Base-by-base conservation (phyloP, 2,113 vertebrate species). In the Lanius collurio region DNA sequence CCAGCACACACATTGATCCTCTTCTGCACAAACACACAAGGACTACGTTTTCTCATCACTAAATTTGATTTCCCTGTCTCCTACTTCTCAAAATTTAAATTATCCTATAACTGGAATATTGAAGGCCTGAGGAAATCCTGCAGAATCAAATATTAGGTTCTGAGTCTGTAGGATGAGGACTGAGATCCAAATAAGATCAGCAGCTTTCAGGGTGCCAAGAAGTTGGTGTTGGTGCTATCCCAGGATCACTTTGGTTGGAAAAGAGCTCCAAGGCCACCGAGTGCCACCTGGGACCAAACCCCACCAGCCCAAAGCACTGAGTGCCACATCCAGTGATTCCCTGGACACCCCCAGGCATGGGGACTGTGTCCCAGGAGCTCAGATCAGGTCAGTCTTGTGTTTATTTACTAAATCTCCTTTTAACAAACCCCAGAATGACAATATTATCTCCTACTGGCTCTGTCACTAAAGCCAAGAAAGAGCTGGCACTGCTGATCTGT, bases 241-340 rank as follows among this genome's bases (percentile, higher is more conserved):
- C 67, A 37, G 59, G 14, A 57, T 23, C 9, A 15, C 5, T 33
- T 7, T 1, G 67, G 59, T 5, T 50, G 59, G 67, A 64, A 37
- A 80, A 57, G 44, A 56, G 49, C 35, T 49, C 67, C 67, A 31
- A 41, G 50, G 37, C 6, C 26, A 57, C 3, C 1, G 4, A 73
- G 24, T 8, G 6, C 50, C 37, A 31, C 1, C 37, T 42, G 44
- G 9, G 68, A 11, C 2, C 0, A 3, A 33, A 37, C 9, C 49
- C 19, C 37, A 37, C 41, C 65, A 49, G 64, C 41, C 74, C 74
- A 18, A 30, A 35, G 56, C 74, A 39, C 73, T 9, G 11, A 76
- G 42, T 19, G 65, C n/a, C 84, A 87, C 30, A 1, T 16, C 13
- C 63, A 77, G 27, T 1, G 6, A 4, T 7, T 33, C 56, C 56